A percentile compares a stretch with the other conserved stretches of the same genome.
phyloP scores from a whole-genome alignment of 2,113 vertebrate species.

The Gallinago paraguaiae region DNA sequence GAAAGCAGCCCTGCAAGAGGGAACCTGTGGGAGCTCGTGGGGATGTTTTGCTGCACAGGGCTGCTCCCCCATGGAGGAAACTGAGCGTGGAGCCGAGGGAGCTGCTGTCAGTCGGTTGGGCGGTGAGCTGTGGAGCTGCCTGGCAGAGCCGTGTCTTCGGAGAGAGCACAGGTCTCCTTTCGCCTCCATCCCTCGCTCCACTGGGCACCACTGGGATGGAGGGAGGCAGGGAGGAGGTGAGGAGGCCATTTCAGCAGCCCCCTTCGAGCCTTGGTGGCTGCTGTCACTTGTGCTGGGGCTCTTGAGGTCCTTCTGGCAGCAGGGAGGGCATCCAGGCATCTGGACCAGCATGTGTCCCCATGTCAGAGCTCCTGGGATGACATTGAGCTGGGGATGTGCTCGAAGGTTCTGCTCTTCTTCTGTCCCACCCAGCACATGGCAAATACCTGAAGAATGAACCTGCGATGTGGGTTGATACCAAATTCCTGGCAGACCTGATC shows the following conservation, averaged over 20 bases:
- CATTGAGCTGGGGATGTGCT: neutral
- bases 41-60: neutral
- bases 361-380: neutral
- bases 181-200: accelerated
- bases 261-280: neutral
- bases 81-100: neutral
- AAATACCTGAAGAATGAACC: neutral
- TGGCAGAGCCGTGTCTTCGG: neutral
- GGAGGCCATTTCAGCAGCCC: neutral
- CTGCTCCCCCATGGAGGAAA: neutral
- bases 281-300: neutral
- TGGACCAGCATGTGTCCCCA: accelerated
- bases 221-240: neutral
- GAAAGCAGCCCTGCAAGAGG: too few species aligned
- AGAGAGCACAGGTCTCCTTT: neutral
- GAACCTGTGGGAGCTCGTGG: neutral
- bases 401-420: neutral
- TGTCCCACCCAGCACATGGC: accelerated
- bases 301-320: neutral
- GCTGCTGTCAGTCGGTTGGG: neutral
- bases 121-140: neutral
- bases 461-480: neutral
- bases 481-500: neutral
- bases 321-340: accelerated
- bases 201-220: neutral